Evolutionary conservation across 2,113 vertebrate genomes (phyloP).

Genomic region (Crocuta crocuta): DNA sequence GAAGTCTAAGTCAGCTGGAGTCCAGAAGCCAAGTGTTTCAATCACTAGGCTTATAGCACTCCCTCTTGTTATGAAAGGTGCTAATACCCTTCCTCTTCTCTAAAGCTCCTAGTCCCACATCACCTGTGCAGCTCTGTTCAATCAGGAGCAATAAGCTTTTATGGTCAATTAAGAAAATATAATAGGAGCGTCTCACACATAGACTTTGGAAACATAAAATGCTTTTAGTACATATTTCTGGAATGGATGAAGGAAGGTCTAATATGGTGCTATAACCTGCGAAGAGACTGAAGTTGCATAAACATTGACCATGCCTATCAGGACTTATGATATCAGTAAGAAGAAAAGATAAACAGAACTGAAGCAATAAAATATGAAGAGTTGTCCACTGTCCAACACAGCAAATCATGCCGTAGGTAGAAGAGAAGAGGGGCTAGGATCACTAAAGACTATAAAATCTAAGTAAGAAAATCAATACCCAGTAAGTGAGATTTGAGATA

Average conservation of each 20-base stretch:
- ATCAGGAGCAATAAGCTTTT: background rate
- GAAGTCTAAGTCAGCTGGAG: background rate
- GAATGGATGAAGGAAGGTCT: background rate
- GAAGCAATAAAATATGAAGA: background rate
- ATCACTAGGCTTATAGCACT: background rate
- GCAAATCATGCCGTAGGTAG: background rate
- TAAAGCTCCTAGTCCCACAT: background rate
- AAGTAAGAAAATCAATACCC: conserved; percentile 44
- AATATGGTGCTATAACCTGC: fast-evolving
- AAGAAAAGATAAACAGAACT: background rate
- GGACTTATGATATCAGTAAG: background rate
- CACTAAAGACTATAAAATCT: background rate
- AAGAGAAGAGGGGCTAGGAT: background rate
- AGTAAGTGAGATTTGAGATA: conserved; percentile 51
- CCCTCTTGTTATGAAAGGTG: too few relatives aligned
- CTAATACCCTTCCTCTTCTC: too few relatives aligned
- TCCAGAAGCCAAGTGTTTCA: background rate
- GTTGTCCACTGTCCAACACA: background rate
- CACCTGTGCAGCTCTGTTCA: background rate
- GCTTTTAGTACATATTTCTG: background rate
- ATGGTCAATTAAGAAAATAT: background rate
- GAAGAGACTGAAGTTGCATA: background rate
- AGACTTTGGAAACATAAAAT: background rate
- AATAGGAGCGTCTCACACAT: background rate
- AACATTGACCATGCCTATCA: background rate